Conservation (phyloP, 2,888 invertebrate genomes). For the Pecten maximus region DNA sequence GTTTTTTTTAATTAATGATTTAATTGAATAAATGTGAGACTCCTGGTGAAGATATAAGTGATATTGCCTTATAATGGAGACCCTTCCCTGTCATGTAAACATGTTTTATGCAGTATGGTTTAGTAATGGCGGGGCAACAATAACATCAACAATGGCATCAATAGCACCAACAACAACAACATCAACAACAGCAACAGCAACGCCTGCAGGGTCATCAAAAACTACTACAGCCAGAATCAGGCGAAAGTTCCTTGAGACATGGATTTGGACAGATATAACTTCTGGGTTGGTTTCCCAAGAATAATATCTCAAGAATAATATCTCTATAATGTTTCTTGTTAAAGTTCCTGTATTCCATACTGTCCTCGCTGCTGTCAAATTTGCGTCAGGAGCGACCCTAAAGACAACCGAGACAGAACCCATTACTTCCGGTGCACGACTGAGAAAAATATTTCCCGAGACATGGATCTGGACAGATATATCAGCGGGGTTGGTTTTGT, state of each 20-base stretch:
- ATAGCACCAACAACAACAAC: neutral
- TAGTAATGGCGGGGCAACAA: neutral
- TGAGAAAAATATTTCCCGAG: neutral
- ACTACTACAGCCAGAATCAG: neutral
- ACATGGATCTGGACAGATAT: neutral
- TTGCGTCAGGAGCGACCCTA: neutral
- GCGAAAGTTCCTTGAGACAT: neutral
- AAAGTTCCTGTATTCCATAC: neutral
- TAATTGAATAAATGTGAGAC: too few species aligned
- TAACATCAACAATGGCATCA: neutral
- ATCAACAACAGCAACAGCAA: neutral
- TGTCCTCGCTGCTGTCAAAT: neutral
- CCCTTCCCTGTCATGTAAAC: neutral
- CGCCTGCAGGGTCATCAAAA: neutral
- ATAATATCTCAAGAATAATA: neutral
- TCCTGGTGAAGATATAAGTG: too few species aligned
- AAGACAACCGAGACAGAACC: neutral
- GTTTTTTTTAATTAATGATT: too few species aligned
- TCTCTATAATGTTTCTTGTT: neutral
- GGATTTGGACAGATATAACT: neutral
- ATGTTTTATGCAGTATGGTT: neutral
- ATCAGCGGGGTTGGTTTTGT: neutral
- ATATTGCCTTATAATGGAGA: too few species aligned
- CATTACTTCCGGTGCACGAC: neutral
- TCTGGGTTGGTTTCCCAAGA: neutral